These are phyloP conservation scores for Etheostoma spectabile DNA, from an alignment of 2,113 vertebrate species.

Conservation along the genomic window DNA sequence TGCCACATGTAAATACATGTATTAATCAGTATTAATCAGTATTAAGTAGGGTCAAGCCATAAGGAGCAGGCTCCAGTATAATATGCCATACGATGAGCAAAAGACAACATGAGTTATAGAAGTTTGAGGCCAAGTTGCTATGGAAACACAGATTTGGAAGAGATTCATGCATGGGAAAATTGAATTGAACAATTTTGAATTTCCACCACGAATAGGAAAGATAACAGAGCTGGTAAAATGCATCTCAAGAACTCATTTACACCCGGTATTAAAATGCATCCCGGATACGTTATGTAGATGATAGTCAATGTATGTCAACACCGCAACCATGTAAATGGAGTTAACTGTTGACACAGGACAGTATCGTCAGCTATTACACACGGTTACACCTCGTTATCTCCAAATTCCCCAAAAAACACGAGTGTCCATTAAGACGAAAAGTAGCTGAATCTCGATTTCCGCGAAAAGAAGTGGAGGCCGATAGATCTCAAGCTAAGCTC, in stretches of 20 bases:
- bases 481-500: conserved; percentile 43
- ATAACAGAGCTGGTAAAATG: too few relatives aligned
- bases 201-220: too few relatives aligned
- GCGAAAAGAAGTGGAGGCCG: conserved; percentile 6
- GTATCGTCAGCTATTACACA: too few relatives aligned
- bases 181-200: too few relatives aligned
- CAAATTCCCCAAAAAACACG: neutral
- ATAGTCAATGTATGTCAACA: too few relatives aligned
- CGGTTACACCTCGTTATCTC: too few relatives aligned
- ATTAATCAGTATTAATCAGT: conserved; percentile 14
- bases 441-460: conserved; percentile 33
- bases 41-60: neutral
- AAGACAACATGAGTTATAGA: conserved; percentile 46
- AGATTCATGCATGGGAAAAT: conserved; percentile 23
- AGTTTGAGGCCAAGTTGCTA: conserved; percentile 68
- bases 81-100: neutral
- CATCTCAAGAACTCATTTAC: too few relatives aligned
- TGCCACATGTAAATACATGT: conserved; percentile 6
- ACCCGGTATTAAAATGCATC: too few relatives aligned
- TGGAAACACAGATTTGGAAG: conserved; percentile 72
- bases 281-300: too few relatives aligned
- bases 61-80: neutral
- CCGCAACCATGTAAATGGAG: too few relatives aligned
- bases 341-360: too few relatives aligned
- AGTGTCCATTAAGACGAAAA: conserved; percentile 5